Evolutionary conservation across 2,113 vertebrate genomes (phyloP).

Genomic region (Lamprotornis superbus): DNA sequence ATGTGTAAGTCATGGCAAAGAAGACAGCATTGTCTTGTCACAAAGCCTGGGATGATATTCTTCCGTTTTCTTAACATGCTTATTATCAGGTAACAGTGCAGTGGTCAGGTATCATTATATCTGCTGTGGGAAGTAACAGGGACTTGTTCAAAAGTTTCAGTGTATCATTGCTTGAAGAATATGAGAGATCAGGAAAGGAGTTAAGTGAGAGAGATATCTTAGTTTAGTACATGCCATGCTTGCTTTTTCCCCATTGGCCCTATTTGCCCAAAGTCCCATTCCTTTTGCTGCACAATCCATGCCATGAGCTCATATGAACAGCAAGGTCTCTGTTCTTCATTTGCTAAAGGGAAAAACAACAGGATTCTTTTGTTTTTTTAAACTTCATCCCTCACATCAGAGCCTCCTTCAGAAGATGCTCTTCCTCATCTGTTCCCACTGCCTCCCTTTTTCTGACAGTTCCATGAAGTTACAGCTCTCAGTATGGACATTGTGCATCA

Average conservation of each 20-base stretch:
- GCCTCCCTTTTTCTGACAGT: not conserved
- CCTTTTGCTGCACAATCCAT: not conserved
- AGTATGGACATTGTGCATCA: not conserved
- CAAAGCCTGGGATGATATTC: not conserved
- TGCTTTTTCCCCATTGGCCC: not conserved
- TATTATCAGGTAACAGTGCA: not conserved
- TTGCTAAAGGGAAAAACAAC: not conserved
- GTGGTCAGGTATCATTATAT: not conserved
- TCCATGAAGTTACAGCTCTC: not conserved
- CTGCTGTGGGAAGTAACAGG: not conserved
- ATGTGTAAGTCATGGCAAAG: not conserved
- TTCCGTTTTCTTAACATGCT: not conserved
- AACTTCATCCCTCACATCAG: not conserved
- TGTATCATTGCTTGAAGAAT: not conserved
- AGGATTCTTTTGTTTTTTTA: not conserved
- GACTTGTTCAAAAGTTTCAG: not conserved
- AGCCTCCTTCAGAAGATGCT: not conserved
- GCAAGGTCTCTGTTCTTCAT: not conserved
- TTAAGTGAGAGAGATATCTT: not conserved
- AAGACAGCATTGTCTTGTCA: not conserved
- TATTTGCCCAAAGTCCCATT: not conserved
- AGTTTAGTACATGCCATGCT: not conserved
- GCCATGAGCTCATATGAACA: not conserved
- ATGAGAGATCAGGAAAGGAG: not conserved
- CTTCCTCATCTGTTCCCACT: not conserved